Evolutionary conservation across 2,113 vertebrate species (phyloP).

Genomic region (Varanus salvator): DNA sequence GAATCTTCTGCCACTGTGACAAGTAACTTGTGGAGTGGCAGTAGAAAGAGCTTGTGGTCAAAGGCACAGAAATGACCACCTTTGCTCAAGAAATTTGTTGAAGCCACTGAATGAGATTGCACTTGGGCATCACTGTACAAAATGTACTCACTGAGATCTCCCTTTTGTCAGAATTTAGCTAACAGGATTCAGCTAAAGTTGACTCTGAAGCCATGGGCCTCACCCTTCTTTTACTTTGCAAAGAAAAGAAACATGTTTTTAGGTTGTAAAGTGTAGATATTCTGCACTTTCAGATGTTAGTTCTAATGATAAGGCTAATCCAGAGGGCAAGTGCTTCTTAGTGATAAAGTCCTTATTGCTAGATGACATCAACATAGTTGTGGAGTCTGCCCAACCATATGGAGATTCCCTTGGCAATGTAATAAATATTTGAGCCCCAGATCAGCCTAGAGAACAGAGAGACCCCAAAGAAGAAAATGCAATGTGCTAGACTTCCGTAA

Average conservation of each 20-base stretch:
- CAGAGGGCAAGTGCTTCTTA: not conserved
- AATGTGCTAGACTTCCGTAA: constrained; percentile 39
- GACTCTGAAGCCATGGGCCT: not conserved
- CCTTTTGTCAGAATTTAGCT: not conserved
- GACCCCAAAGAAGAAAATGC: not conserved
- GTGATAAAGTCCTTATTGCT: not conserved
- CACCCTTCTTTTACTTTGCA: not conserved
- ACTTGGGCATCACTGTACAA: not conserved
- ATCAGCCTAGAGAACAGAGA: not conserved
- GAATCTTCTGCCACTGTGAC: not conserved
- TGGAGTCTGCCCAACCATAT: not conserved
- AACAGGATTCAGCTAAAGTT: not conserved
- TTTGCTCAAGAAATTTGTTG: not conserved
- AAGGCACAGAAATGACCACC: not conserved
- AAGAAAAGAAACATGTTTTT: not conserved
- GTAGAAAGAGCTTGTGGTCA: not conserved
- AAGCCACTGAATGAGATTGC: not conserved
- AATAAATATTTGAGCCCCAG: not conserved
- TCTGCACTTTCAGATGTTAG: not conserved
- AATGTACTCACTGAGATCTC: not conserved
- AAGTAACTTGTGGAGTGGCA: not conserved
- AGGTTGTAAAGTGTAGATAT: not conserved
- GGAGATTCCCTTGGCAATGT: not conserved
- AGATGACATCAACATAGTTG: not conserved
- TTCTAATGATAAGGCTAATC: not conserved